Conservation (phyloP, 2,797 vertebrate genomes). For the Acropternis orthonyx region DNA sequence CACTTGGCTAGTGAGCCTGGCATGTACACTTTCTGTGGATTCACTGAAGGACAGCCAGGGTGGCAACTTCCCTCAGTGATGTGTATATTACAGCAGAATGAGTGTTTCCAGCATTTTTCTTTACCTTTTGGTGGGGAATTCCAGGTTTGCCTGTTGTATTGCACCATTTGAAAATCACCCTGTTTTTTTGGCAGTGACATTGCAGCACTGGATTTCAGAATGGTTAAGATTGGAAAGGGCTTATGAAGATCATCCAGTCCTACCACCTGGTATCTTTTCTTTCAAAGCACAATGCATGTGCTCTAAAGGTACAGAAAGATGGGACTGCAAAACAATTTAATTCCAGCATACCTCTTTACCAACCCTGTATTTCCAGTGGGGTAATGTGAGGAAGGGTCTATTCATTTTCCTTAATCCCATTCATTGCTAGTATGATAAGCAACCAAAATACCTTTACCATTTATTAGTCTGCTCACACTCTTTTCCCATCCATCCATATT, state of each 20-base stretch:
- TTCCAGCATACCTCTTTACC: neutral
- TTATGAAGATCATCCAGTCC: neutral
- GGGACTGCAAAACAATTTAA: neutral
- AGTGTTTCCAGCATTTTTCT: neutral
- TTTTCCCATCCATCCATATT: neutral
- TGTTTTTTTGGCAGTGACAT: fast-evolving
- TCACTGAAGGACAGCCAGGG: neutral
- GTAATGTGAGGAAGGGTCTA: fast-evolving
- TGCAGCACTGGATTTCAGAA: neutral
- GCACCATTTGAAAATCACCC: neutral
- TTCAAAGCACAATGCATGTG: neutral
- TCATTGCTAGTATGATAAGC: neutral
- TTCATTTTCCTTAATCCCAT: neutral
- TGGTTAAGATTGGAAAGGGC: neutral
- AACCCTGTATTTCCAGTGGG: neutral
- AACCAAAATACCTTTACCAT: neutral
- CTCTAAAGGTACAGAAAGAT: neutral
- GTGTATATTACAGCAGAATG: neutral
- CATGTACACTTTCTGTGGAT: fast-evolving
- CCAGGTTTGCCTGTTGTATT: neutral
- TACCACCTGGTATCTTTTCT: neutral
- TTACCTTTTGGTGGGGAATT: neutral
- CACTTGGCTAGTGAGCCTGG: neutral
- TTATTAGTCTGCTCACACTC: neutral
- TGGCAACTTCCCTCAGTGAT: neutral